Conservation (phyloP, 2,797 vertebrate species). For the Megalops cyprinoides region DNA sequence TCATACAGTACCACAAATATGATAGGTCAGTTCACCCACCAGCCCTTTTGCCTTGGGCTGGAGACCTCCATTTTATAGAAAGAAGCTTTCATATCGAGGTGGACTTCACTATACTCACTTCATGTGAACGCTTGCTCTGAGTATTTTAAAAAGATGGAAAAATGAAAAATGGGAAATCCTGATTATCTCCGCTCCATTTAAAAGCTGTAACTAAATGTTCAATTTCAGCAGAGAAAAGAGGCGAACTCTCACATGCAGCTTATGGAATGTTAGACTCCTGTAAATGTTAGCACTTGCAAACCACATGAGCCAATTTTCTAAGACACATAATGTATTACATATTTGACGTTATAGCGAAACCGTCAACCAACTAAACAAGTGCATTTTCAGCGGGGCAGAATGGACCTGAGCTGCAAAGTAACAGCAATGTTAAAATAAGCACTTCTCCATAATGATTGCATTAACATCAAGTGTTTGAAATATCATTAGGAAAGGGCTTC, state of each 20-base stretch:
- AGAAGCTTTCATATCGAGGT: neutral
- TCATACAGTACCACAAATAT: neutral
- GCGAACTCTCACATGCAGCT: neutral
- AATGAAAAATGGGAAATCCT: conserved; percentile 9
- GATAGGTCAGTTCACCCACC: neutral
- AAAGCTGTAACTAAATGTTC: conserved; percentile 29
- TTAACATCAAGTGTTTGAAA: conserved; percentile 51
- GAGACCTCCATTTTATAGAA: neutral
- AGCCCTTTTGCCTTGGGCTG: neutral
- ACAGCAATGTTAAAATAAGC: conserved; percentile 51
- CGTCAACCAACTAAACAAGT: conserved; percentile 32
- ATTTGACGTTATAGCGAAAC: conserved; percentile 2
- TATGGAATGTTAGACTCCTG: neutral
- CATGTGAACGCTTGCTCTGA: neutral
- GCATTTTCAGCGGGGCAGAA: conserved; percentile 33
- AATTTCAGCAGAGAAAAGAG: conserved; percentile 36
- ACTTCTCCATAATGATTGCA: conserved; percentile 50
- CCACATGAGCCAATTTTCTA: neutral
- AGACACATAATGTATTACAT: neutral
- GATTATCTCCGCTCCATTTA: conserved; percentile 6
- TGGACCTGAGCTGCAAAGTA: conserved; percentile 47
- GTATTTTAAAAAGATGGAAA: neutral
- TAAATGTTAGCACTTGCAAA: neutral
- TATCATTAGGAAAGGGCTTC: conserved; percentile 46
- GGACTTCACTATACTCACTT: neutral